Evolutionary conservation across 2,113 vertebrate species (phyloP).

Genomic region (Leptobrachium ailaonicum): DNA sequence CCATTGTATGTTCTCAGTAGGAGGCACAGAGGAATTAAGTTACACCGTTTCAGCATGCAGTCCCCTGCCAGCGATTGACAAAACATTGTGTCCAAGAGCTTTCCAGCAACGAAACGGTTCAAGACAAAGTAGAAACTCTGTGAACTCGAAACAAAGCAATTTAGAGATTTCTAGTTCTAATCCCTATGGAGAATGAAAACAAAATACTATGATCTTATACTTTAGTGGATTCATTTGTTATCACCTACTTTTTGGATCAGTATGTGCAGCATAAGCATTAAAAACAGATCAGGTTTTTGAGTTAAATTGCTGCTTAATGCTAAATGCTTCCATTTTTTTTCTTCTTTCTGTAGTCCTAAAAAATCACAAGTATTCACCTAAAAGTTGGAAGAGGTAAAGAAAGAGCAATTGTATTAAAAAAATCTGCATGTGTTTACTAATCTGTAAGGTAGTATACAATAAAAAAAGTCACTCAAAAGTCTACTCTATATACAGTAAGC

Average conservation of each 20-base stretch:
- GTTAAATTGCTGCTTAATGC: constrained; percentile 26
- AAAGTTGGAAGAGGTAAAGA: constrained; percentile 19
- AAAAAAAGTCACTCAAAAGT: no score
- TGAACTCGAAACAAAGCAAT: constrained; percentile 15
- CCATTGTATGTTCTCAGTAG: not conserved
- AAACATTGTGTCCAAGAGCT: not conserved
- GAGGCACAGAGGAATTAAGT: constrained; percentile 17
- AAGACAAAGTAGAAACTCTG: constrained; percentile 1
- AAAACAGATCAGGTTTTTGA: constrained; percentile 41
- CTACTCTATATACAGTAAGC: no score
- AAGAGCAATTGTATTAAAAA: constrained; percentile 37
- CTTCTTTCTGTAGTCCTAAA: constrained; percentile 9
- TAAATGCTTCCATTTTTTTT: constrained; percentile 14
- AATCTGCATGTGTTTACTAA: no score
- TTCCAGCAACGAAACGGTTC: constrained; percentile 10
- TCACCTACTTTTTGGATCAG: constrained; percentile 48
- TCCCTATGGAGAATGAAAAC: constrained; percentile 26
- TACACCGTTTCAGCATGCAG: not conserved
- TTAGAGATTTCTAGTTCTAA: constrained; percentile 30
- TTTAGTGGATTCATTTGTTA: constrained; percentile 45
- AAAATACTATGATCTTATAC: constrained; percentile 38
- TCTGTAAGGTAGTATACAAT: no score
- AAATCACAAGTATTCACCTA: not conserved
- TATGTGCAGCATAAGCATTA: constrained; percentile 46
- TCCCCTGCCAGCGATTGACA: constrained; percentile 18